Percentiles rank a stretch among this genome's conserved stretches.
Evolutionary conservation across 2,113 vertebrate species (phyloP).

Genomic region (Eclectus roratus): DNA sequence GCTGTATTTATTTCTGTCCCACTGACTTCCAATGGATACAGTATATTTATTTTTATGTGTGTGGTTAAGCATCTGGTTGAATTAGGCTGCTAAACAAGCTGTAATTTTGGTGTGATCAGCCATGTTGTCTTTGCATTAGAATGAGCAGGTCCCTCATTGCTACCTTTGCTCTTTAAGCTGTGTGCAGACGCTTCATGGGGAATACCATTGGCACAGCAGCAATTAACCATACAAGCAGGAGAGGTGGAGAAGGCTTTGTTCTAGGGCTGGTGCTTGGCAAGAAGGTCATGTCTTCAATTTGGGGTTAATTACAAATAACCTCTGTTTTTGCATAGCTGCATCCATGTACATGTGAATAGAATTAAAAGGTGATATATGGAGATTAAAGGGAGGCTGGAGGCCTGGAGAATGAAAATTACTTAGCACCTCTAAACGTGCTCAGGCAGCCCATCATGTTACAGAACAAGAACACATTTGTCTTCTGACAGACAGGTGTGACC

Average conservation of each 20-base stretch:
- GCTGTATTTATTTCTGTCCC: background rate
- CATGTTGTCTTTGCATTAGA: background rate
- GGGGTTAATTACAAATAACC: slow-evolving; percentile 12
- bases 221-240: background rate
- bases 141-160: background rate
- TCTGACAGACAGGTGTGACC: background rate
- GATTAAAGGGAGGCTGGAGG: background rate
- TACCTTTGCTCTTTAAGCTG: background rate
- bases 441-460: background rate
- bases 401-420: background rate
- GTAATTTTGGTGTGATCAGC: background rate
- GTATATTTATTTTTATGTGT: background rate
- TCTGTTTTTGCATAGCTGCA: background rate
- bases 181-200: accelerated
- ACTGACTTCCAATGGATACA: background rate
- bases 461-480: background rate
- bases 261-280: background rate
- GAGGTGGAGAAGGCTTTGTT: background rate
- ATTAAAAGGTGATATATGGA: background rate
- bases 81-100: background rate
- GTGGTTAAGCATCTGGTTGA: background rate
- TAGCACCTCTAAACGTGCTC: background rate
- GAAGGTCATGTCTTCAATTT: background rate
- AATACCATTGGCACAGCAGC: background rate
- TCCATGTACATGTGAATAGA: background rate